Evolutionary conservation across 2,888 invertebrate genomes (phyloP).

Genomic region (Monopis laevigella): DNA sequence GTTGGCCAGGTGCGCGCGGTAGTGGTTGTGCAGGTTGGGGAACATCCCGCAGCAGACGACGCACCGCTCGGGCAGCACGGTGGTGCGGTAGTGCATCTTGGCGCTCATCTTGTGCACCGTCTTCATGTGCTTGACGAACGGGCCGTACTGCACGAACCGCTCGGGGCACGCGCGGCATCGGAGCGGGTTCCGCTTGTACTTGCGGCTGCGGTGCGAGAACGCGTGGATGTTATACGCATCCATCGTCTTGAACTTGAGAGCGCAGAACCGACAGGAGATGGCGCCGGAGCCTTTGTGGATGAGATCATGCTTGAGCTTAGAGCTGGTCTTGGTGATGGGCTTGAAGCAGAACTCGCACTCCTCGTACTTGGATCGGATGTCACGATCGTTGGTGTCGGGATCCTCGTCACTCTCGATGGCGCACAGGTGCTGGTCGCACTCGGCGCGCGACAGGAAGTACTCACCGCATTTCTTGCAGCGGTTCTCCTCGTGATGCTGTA

Average conservation of each 20-base stretch:
- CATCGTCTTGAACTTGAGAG: conserved; percentile 55
- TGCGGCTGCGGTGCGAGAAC: conserved; percentile 54
- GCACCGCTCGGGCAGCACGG: conserved; percentile 62
- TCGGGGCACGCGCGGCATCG: conserved; percentile 52
- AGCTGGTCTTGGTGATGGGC: conserved; percentile 41
- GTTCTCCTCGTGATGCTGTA: conserved; percentile 55
- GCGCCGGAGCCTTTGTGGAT: conserved; percentile 51
- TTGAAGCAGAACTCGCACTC: conserved; percentile 62
- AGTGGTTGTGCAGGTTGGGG: conserved; percentile 70
- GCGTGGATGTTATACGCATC: conserved; percentile 59
- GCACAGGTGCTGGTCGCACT: conserved; percentile 54
- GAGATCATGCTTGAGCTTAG: conserved; percentile 41
- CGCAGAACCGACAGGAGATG: conserved; percentile 58
- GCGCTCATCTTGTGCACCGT: conserved; percentile 40
- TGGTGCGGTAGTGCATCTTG: conserved; percentile 50
- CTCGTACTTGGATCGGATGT: conserved; percentile 34
- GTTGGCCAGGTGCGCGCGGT: conserved; percentile 67
- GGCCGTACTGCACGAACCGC: conserved; percentile 52
- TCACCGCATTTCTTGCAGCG: conserved; percentile 57
- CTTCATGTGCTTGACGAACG: conserved; percentile 54
- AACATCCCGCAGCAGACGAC: conserved; percentile 68
- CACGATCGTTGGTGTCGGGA: conserved; percentile 21
- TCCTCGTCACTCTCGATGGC: conserved; percentile 56
- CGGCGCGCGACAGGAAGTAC: conserved; percentile 48
- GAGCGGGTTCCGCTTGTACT: conserved; percentile 53